Evolutionary conservation across 2,113 vertebrate genomes (phyloP), one percentile per base, ranked within the genome.

Genomic region (Butorides virescens): DNA sequence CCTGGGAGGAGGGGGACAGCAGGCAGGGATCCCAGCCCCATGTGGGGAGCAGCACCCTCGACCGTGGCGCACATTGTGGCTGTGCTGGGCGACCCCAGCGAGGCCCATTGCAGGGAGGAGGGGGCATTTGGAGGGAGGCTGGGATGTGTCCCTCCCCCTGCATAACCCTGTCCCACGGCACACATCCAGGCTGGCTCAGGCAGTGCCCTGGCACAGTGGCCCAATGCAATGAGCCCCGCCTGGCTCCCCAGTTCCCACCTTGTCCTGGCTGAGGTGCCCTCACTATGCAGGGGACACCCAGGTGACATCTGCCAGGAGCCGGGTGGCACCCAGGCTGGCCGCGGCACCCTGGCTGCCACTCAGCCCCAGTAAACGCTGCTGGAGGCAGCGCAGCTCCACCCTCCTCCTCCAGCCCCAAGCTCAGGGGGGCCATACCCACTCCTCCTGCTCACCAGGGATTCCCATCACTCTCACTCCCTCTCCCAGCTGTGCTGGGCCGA

Each of bases 51-150:
- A 0, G 15, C 68, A 50, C 32, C 39, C 11, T 55, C 13, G 22
- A 39, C 34, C 10, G 7, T 3, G 7, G 62, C 3, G 6, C 19
- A 22, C 0, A 0, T 2, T 2, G 4, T 17, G 30, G 44, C 53
- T 50, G 44, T 15, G 4, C 56, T 44, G 44, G 39, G 62, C 1
- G 4, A 27, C 11, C 21, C 52, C 56, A 29, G 15, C 0, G 0
- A 74, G 46, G 26, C n/a, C 36, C 56, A 5, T 1, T 0, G 10
- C 2, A 4, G 30, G 59, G 66, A 50, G 34, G 47, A 26, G 9
- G 4, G 19, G 16, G 34, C 12, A 7, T 10, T 5, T 21, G 42
- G 36, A 19, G 47, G n/a, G 16, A 55, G 1, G 0, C 47, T 55
- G 46, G 2, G 15, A 27, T 37, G 34, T 2, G 0, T 75, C 50